Conservation (phyloP, 2,888 invertebrate genomes). For the Clunio marinus region DNA sequence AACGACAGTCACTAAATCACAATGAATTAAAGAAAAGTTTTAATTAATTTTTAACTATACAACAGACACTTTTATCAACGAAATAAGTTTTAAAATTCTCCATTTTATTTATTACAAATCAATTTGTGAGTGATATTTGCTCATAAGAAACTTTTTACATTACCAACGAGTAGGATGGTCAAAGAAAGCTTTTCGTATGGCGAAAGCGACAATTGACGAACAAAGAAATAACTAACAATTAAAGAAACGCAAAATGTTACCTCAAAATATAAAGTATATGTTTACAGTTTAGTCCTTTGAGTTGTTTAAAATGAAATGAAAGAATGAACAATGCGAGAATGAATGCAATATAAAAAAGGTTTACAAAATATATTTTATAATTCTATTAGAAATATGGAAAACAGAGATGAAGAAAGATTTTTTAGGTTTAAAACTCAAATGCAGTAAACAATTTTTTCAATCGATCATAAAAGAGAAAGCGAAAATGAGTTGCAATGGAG, state of each 20-base stretch:
- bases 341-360: slow-evolving; percentile 20
- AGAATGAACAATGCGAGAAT: not conserved
- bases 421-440: not conserved
- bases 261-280: slow-evolving; percentile 33
- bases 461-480: not conserved
- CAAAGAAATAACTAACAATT: slow-evolving; percentile 25
- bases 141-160: slow-evolving; percentile 1
- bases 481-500: not conserved
- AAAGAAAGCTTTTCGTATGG: too few relatives aligned
- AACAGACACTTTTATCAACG: slow-evolving; percentile 28
- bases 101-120: slow-evolving; percentile 26
- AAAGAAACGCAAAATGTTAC: slow-evolving; percentile 36
- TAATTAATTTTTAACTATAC: slow-evolving; percentile 30
- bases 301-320: slow-evolving; percentile 6
- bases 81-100: slow-evolving; percentile 12
- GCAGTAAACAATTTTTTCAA: not conserved
- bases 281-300: slow-evolving; percentile 20
- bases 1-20: slow-evolving; percentile 34
- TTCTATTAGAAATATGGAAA: not conserved
- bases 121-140: slow-evolving; percentile 19
- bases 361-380: slow-evolving; percentile 11
- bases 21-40: not conserved
- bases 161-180: slow-evolving; percentile 12
- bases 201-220: not conserved
- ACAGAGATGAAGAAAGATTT: not conserved